Evolutionary conservation across 2,113 vertebrate species (phyloP), one percentile per base, ranked within the genome.

Genomic region (Phylloscopus whistleri): DNA sequence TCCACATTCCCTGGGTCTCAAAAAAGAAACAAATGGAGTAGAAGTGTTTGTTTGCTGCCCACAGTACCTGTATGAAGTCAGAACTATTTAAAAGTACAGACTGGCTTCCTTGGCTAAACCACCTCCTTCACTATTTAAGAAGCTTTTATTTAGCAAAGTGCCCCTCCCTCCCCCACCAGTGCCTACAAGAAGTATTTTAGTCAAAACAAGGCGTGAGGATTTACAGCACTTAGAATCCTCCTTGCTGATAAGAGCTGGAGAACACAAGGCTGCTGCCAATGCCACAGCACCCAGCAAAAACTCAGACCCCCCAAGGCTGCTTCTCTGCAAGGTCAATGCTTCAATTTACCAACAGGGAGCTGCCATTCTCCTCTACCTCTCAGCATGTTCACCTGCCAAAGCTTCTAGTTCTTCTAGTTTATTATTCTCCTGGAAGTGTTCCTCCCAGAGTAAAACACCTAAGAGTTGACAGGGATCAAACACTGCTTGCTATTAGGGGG

Each of bases 351-450:
- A 62, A 48, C 4, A 67, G 67, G 35, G 53, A 94, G 43, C 92
- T 90, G 78, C 68, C 76, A 55, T 9, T 89, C 81, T 62, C 39
- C 51, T 81, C 77, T 51, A 27, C 46, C 78, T 91, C 59, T 80
- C 46, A 58, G 56, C 43, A 59, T 31, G 59, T 76, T 95, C 70
- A 83, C 49, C 51, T 95, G 84, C 53, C 72, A 90, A 87, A 93
- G 84, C 89, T 76, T 68, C 28, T 41, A 41, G 26, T 20, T 81
- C 16, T 83, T 70, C 53, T 81, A 76, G 49, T 69, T 95, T 87
- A 86, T 93, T 94, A 75, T 89, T 89, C 89, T 59, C 39, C 58
- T 91, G 80, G 58, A 95, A 95, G 80, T 41, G 26, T 59, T 94
- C 39, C 15, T 94, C 13, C 52, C 82, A 52, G 56, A 31, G 75